These are phyloP conservation scores for Phoenicopterus ruber DNA, from an alignment of 2,113 vertebrate species.

Conservation along the genomic window DNA sequence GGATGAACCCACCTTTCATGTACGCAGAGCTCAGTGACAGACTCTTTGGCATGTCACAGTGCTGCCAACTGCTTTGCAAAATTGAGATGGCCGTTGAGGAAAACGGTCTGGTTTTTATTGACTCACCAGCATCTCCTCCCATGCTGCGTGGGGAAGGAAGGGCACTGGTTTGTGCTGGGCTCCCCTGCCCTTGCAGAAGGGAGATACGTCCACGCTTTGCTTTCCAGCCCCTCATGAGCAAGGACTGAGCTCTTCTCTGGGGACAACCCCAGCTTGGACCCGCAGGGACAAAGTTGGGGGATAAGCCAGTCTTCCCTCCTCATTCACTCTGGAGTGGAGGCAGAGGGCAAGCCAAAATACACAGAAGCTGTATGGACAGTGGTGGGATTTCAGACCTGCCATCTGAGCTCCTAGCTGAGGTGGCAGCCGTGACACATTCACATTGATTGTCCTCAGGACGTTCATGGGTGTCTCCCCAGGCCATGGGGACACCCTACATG, in stretches of 20 bases:
- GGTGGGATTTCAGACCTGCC: neutral
- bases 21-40: neutral
- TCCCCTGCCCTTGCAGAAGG: neutral
- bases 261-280: neutral
- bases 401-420: neutral
- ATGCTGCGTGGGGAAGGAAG: accelerated
- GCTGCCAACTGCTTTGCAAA: neutral
- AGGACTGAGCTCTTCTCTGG: neutral
- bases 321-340: neutral
- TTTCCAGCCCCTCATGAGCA: neutral
- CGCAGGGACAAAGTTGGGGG: neutral
- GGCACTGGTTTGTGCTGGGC: neutral
- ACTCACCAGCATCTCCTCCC: neutral
- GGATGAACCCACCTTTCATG: neutral
- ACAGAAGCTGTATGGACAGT: neutral
- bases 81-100: neutral
- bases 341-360: neutral
- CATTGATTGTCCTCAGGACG: neutral
- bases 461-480: neutral
- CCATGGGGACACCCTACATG: neutral
- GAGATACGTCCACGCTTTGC: accelerated
- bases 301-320: neutral
- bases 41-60: neutral
- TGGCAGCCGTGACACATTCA: neutral
- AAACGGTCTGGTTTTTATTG: neutral